A percentile compares a stretch with the other conserved stretches of the same genome.
phyloP scores from a whole-genome alignment of 1,140 invertebrate genomes.

The Lepidurus packardi region DNA sequence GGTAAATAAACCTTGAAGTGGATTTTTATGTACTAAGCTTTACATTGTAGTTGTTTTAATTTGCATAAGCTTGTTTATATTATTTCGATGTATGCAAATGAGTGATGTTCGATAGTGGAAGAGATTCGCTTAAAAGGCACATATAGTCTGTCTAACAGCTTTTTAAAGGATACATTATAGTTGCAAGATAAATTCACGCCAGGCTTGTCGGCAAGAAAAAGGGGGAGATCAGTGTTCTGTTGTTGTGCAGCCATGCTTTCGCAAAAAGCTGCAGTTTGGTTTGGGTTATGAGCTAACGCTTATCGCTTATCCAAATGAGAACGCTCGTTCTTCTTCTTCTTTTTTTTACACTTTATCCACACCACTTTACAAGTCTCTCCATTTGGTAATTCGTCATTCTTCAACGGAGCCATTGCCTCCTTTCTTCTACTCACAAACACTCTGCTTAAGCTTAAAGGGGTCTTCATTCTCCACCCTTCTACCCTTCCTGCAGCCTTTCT shows the following conservation, averaged over 20 bases:
- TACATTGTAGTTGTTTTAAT: too few species aligned
- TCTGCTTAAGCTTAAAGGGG: background rate
- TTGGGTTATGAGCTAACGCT: background rate
- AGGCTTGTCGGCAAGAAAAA: background rate
- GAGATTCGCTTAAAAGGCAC: too few species aligned
- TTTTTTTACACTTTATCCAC: background rate
- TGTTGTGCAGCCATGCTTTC: background rate
- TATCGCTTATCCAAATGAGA: conserved; percentile 2
- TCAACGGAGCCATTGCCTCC: background rate
- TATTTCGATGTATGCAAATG: too few species aligned
- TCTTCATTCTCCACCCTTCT: background rate
- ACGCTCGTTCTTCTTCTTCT: background rate
- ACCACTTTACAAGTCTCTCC: conserved; percentile 1
- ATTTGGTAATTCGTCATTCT: background rate
- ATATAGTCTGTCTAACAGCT: too few species aligned
- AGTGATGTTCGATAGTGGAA: too few species aligned
- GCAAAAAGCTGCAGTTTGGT: background rate
- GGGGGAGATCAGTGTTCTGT: background rate
- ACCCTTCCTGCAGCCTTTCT: background rate
- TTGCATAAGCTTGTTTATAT: too few species aligned
- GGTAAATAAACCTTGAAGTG: too few species aligned
- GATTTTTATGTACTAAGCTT: too few species aligned
- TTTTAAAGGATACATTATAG: conserved; percentile 8
- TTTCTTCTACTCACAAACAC: background rate
- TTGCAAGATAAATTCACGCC: conserved; percentile 6